These are phyloP conservation scores for Varanus komodoensis DNA, from an alignment of 2,113 vertebrate species.

Conservation along the genomic window DNA sequence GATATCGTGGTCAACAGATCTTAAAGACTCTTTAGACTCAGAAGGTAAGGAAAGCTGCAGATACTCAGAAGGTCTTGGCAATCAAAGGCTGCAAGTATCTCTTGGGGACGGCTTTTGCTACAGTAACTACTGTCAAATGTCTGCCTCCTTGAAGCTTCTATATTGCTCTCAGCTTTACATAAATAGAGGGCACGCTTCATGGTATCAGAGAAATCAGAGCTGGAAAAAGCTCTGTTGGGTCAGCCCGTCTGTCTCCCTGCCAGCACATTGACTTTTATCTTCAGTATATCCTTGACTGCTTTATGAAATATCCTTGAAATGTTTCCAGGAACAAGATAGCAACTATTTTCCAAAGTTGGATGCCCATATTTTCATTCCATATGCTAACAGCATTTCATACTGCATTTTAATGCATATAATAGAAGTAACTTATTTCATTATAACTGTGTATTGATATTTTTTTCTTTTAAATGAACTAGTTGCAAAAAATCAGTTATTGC, in stretches of 20 bases:
- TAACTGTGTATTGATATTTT: neutral
- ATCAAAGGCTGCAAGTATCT: conserved; percentile 39
- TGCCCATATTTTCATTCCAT: conserved; percentile 1
- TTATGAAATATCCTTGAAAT: conserved; percentile 24
- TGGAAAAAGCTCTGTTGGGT: conserved; percentile 10
- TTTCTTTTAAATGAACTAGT: neutral
- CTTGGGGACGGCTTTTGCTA: conserved; percentile 39
- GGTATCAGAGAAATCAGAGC: conserved; percentile 44
- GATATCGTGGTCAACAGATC: conserved; percentile 41
- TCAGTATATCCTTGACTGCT: neutral
- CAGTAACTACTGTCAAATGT: conserved; percentile 54
- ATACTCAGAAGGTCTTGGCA: conserved; percentile 43
- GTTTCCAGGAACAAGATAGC: neutral
- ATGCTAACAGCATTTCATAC: neutral
- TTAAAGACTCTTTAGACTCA: conserved; percentile 47
- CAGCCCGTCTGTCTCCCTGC: neutral
- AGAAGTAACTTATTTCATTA: neutral
- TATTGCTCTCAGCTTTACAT: conserved; percentile 26
- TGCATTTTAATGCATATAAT: neutral
- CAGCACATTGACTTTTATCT: conserved; percentile 20
- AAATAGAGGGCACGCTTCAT: conserved; percentile 39
- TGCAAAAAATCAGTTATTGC: neutral
- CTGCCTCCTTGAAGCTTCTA: conserved; percentile 50
- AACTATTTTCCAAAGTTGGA: conserved; percentile 14
- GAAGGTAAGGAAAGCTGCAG: conserved; percentile 42